A percentile compares a stretch with the other conserved stretches of the same genome.
These are phyloP conservation scores for Drosophila watanabei DNA, from an alignment of 1,140 invertebrate species.

Conservation along the genomic window DNA sequence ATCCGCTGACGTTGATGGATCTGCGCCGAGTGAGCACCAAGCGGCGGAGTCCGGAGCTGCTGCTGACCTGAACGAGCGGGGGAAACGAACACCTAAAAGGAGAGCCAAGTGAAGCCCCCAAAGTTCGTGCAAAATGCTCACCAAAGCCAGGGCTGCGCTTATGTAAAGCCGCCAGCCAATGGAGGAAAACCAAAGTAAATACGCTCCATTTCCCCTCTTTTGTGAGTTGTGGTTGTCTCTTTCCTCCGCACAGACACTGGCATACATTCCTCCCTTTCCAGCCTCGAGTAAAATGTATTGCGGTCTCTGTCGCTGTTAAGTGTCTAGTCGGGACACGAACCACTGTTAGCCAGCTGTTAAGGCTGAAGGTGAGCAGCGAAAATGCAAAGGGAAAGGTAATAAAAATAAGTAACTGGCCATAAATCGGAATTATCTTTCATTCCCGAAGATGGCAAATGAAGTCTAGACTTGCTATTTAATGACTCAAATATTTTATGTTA, in stretches of 20 bases:
- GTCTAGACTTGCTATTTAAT: conserved; percentile 17
- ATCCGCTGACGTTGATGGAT: conserved; percentile 74
- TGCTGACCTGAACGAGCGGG: conserved; percentile 12
- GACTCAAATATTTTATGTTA: not conserved
- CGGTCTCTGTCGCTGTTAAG: conserved; percentile 11
- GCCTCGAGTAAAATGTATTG: not conserved
- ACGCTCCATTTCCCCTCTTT: conserved; percentile 46
- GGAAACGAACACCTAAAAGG: conserved; percentile 20
- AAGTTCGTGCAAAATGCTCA: not conserved
- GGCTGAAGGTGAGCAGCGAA: not conserved
- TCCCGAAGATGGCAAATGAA: conserved; percentile 12
- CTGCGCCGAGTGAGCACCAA: conserved; percentile 51
- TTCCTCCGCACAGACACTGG: not conserved
- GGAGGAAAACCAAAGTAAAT: conserved; percentile 31
- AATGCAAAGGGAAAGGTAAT: not conserved
- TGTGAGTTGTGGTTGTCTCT: not conserved
- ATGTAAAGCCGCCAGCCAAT: conserved; percentile 36
- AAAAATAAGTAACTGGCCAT: not conserved
- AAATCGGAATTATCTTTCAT: conserved; percentile 13
- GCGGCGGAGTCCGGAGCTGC: conserved; percentile 4
- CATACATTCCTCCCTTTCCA: conserved; percentile 3
- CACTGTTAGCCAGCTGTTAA: conserved; percentile 40
- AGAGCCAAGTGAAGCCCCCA: not conserved
- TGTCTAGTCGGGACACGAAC: conserved; percentile 51
- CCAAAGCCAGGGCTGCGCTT: not conserved